Evolutionary conservation across 2,113 vertebrate species (phyloP).

Genomic region (Uropsilus gracilis): DNA sequence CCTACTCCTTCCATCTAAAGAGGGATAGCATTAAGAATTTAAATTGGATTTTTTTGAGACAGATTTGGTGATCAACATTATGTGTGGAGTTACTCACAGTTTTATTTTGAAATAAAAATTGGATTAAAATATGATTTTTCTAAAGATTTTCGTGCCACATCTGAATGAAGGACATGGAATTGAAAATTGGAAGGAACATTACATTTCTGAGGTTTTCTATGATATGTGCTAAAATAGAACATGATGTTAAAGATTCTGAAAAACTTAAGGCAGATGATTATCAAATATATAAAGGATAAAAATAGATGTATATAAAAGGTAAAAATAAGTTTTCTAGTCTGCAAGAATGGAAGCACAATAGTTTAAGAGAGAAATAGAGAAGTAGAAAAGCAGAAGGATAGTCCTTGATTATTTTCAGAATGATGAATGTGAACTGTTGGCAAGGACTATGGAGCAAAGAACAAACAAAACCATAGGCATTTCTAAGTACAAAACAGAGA

Average conservation of each 20-base stretch:
- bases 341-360: neutral
- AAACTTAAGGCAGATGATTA: constrained; percentile 53
- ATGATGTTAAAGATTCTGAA: constrained; percentile 48
- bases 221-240: constrained; percentile 21
- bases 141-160: constrained; percentile 4
- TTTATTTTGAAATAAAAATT: constrained; percentile 46
- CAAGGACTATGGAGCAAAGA: neutral
- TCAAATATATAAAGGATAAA: constrained; percentile 48
- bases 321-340: constrained; percentile 43
- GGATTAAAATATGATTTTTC: neutral
- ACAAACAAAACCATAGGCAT: neutral
- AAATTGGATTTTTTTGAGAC: constrained; percentile 24
- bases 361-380: neutral
- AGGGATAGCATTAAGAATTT: neutral
- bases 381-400: neutral
- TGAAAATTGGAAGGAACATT: neutral
- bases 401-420: neutral
- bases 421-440: neutral
- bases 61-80: constrained; percentile 48
- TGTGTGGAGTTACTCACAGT: neutral
- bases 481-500: constrained; percentile 22
- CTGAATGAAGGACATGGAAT: neutral
- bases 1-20: neutral
- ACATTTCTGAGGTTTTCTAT: constrained; percentile 17
- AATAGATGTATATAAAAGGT: neutral